These are phyloP conservation scores for Drosophila kanekoi DNA, from an alignment of 2,888 invertebrate species.

Conservation along the genomic window DNA sequence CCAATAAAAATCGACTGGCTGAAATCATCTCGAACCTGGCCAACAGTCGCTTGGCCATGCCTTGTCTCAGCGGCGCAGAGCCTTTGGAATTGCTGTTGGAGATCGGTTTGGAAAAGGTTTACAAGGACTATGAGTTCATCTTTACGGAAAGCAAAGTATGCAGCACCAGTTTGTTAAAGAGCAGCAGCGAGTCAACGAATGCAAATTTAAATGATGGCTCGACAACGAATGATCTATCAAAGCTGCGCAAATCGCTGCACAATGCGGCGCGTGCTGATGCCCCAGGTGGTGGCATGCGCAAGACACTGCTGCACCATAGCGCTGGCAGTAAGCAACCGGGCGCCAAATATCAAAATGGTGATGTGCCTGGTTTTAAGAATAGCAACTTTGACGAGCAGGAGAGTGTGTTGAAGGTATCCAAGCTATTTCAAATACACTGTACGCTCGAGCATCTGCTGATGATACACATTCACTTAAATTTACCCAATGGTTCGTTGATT, in stretches of 20 bases:
- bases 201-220: slow-evolving; percentile 16
- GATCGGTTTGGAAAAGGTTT: slow-evolving; percentile 84
- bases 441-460: slow-evolving; percentile 83
- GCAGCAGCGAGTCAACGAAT: slow-evolving; percentile 10
- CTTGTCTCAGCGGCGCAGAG: slow-evolving; percentile 83
- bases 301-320: slow-evolving; percentile 80
- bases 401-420: slow-evolving; percentile 74
- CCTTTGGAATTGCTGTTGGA: slow-evolving; percentile 84
- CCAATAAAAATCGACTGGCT: slow-evolving; percentile 84
- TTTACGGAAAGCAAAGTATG: slow-evolving; percentile 84
- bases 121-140: slow-evolving; percentile 84
- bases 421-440: slow-evolving; percentile 83
- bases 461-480: slow-evolving; percentile 83
- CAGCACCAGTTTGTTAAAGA: slow-evolving; percentile 73
- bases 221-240: slow-evolving; percentile 57
- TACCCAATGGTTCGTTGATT: slow-evolving; percentile 74
- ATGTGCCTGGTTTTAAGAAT: slow-evolving; percentile 81
- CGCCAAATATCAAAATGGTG: slow-evolving; percentile 59
- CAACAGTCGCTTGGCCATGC: slow-evolving; percentile 84
- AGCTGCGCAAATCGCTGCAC: slow-evolving; percentile 83
- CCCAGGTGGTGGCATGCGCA: slow-evolving; percentile 60
- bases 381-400: slow-evolving; percentile 81
- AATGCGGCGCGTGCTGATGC: slow-evolving; percentile 76
- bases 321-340: slow-evolving; percentile 46
- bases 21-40: slow-evolving; percentile 84